Base-by-base conservation (phyloP, 2,113 vertebrate species). In the cat (Felis catus) region DNA sequence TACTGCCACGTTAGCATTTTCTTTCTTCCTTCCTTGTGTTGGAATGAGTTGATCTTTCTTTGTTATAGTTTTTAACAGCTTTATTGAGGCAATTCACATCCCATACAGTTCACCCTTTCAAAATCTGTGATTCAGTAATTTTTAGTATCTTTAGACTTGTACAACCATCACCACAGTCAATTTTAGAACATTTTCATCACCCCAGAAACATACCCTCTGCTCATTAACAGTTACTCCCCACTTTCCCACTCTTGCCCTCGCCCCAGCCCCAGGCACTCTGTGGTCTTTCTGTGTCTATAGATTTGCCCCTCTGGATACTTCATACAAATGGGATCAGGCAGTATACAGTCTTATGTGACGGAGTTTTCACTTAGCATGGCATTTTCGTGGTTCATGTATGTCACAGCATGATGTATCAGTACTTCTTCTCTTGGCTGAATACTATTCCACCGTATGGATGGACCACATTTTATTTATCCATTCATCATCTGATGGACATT, bases 1-100 rank as follows among this genome's bases (percentile, higher is more conserved):
- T 81, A 25, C 58, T 85, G 71, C 61, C 74, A n/a, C 27, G 48
- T 89, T 19, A 36, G 8, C 27, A 71, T 93, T 95, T 94, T 95
- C 5, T 97, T 86, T 82, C n/a, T 71, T 96, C 78, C n/a, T 66
- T 61, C 27, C n/a, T 65, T 91, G 25, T 89, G 68, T 95, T 97
- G 86, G 71, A 84, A 41, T 91, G 65, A 95, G 15, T 68, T 93
- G 27, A 41, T 80, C 18, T 82, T 89, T 23, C 25, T 81, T 53
- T 45, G n/a, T 85, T 95, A 91, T n/a, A 82, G 33, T 81, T 88
- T 89, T 89, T 91, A 96, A 45, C 18, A 93, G 45, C 10, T 95
- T 93, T 94, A 51, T 78, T 97, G 45, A 90, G 51, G 73, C 88
- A 96, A 82, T 82, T 82, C 33, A 76, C 4, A 89, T 93, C 58